Percentiles rank a stretch among this genome's conserved stretches.
phyloP scores from a whole-genome alignment of 2,113 vertebrate species.

The Varanus komodoensis region DNA sequence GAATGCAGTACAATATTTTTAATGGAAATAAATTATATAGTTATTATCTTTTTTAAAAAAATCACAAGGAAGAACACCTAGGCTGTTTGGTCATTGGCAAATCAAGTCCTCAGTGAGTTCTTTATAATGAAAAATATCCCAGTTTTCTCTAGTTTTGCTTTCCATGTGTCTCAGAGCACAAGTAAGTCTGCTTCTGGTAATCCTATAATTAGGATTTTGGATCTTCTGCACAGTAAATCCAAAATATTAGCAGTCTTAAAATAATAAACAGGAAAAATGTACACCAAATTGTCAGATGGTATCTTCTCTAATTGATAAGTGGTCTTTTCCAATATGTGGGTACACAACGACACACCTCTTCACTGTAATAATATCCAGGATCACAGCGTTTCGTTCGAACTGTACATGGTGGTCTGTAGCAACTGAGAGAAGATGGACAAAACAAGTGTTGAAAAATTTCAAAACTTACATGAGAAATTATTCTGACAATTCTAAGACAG shows the following conservation, averaged over 20 bases:
- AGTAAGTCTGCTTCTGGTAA: constrained; percentile 57
- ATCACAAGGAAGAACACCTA: constrained; percentile 83
- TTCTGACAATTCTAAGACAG: not conserved
- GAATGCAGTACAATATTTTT: constrained; percentile 90
- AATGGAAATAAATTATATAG: constrained; percentile 99
- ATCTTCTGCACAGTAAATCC: constrained; percentile 74
- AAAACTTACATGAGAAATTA: not conserved
- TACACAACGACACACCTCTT: constrained; percentile 94
- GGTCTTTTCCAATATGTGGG: constrained; percentile 93
- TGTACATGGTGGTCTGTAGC: constrained; percentile 88
- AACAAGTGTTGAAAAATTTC: not conserved
- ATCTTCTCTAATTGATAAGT: constrained; percentile 72
- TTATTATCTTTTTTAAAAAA: constrained; percentile 89
- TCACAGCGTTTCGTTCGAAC: constrained; percentile 86
- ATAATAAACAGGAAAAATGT: constrained; percentile 51
- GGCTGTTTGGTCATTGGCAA: constrained; percentile 78
- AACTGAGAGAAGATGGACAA: constrained; percentile 74
- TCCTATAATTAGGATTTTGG: constrained; percentile 49
- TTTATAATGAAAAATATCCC: constrained; percentile 63
- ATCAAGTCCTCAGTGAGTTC: constrained; percentile 76
- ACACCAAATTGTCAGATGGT: constrained; percentile 35
- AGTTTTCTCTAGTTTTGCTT: constrained; percentile 61
- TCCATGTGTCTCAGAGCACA: constrained; percentile 64
- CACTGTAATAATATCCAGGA: constrained; percentile 88
- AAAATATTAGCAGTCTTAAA: constrained; percentile 62